Percentiles rank a stretch among this genome's conserved stretches.
phyloP scores from a whole-genome alignment of 2,888 invertebrate genomes.

The Phrixothrix hirtus region DNA sequence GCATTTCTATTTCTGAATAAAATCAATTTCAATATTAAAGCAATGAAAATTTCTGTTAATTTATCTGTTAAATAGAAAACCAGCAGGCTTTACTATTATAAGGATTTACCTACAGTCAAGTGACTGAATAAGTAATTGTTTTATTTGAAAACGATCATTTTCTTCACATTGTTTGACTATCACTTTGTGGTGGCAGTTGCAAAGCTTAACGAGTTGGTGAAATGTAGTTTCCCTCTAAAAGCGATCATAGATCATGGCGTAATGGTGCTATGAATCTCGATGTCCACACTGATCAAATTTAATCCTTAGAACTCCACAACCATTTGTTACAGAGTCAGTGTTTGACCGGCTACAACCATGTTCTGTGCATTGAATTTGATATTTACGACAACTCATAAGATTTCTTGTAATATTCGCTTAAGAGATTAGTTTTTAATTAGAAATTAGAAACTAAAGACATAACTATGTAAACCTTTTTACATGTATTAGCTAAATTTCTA shows the following conservation, averaged over 20 bases:
- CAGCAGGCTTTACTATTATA: too few species aligned
- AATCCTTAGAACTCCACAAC: constrained; percentile 54
- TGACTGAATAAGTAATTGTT: too few species aligned
- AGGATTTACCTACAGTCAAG: too few species aligned
- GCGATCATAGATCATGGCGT: constrained; percentile 57
- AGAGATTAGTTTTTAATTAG: constrained; percentile 36
- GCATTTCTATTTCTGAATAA: too few species aligned
- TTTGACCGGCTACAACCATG: constrained; percentile 49
- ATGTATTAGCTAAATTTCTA: too few species aligned
- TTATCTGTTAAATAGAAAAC: too few species aligned
- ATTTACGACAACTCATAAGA: constrained; percentile 38
- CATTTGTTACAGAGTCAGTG: constrained; percentile 43
- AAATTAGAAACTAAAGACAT: too few species aligned
- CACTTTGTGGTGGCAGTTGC: constrained; percentile 41
- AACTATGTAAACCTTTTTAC: too few species aligned
- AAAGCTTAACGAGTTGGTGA: constrained; percentile 40
- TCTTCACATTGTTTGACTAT: constrained; percentile 36
- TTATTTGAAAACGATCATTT: constrained; percentile 22
- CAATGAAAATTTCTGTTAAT: too few species aligned
- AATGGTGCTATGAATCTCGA: constrained; percentile 60
- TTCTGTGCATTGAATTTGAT: constrained; percentile 39
- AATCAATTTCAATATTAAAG: too few species aligned
- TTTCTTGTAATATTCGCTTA: constrained; percentile 41
- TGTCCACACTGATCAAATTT: constrained; percentile 59
- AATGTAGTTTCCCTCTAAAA: constrained; percentile 52